phyloP scores from a whole-genome alignment of 2,797 vertebrate genomes.

The Gadopsis bispinosus region DNA sequence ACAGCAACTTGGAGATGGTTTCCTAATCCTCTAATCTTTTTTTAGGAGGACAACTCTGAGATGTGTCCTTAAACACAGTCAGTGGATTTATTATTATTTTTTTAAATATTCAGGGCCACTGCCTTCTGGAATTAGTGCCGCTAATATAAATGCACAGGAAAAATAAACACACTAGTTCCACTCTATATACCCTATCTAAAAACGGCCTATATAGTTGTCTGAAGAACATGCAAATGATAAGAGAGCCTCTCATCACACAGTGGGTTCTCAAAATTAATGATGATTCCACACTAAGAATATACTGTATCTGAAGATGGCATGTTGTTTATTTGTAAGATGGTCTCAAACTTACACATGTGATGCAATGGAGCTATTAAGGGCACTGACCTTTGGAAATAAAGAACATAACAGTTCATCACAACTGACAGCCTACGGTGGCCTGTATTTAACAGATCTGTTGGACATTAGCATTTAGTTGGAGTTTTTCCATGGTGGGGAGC shows the following conservation, averaged over 20 bases:
- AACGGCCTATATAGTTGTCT: conserved; percentile 9
- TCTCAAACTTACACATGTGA: conserved; percentile 5
- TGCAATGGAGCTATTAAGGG: neutral
- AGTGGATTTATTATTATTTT: conserved; percentile 41
- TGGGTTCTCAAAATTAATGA: neutral
- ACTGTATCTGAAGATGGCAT: neutral
- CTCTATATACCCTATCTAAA: neutral
- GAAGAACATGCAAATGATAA: conserved; percentile 7
- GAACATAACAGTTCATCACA: conserved; percentile 5
- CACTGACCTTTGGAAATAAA: conserved; percentile 15
- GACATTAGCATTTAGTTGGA: neutral
- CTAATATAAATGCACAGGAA: conserved; percentile 36
- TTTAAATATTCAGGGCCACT: conserved; percentile 28
- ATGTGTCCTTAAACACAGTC: conserved; percentile 63
- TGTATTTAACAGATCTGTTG: neutral
- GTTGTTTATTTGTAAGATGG: neutral
- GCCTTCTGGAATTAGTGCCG: conserved; percentile 42
- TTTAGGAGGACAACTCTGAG: conserved; percentile 67
- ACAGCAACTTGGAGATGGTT: conserved; percentile 73
- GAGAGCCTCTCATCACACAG: neutral
- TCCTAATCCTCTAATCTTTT: conserved; percentile 75
- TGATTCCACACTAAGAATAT: neutral
- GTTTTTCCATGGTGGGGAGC: too few species aligned
- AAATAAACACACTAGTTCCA: conserved; percentile 40
- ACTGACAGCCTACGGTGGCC: neutral